A percentile compares a stretch with the other conserved stretches of the same genome.
phyloP scores from a whole-genome alignment of 2,113 vertebrate species.

The Kryptolebias marmoratus region DNA sequence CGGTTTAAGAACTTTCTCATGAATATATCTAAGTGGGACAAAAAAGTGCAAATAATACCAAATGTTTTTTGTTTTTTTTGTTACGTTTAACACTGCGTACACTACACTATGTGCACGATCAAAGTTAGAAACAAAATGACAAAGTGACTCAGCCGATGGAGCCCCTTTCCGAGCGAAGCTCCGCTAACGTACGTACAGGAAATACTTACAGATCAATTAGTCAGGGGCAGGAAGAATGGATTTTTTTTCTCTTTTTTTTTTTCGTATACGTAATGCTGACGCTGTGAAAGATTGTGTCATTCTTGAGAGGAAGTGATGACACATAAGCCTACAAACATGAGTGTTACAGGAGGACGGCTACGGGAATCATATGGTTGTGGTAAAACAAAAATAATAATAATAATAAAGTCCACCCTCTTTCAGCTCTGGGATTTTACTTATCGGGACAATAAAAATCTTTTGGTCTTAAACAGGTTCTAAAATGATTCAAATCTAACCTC shows the following conservation, averaged over 20 bases:
- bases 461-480: no score
- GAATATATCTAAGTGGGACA: slow-evolving; percentile 71
- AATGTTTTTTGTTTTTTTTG: slow-evolving; percentile 64
- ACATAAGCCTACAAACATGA: slow-evolving; percentile 29
- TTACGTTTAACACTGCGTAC: slow-evolving; percentile 83
- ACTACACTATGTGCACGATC: slow-evolving; percentile 82
- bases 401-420: no score
- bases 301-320: slow-evolving; percentile 57
- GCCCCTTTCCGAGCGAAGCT: slow-evolving; percentile 71
- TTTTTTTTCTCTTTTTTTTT: neutral
- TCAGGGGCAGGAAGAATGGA: slow-evolving; percentile 43
- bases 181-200: slow-evolving; percentile 64
- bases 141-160: slow-evolving; percentile 87
- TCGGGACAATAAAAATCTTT: no score
- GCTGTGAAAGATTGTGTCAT: slow-evolving; percentile 44
- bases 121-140: slow-evolving; percentile 78
- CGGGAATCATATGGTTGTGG: slow-evolving; percentile 3
- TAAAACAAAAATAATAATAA: no score
- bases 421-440: no score
- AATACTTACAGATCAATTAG: slow-evolving; percentile 69
- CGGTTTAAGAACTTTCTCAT: slow-evolving; percentile 69
- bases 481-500: no score
- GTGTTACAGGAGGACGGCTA: slow-evolving; percentile 64
- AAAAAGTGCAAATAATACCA: slow-evolving; percentile 83
- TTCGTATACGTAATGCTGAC: slow-evolving; percentile 39